phyloP scores from a whole-genome alignment of 1,140 invertebrate genomes.

The Bursaphelenchus mucronatus region DNA sequence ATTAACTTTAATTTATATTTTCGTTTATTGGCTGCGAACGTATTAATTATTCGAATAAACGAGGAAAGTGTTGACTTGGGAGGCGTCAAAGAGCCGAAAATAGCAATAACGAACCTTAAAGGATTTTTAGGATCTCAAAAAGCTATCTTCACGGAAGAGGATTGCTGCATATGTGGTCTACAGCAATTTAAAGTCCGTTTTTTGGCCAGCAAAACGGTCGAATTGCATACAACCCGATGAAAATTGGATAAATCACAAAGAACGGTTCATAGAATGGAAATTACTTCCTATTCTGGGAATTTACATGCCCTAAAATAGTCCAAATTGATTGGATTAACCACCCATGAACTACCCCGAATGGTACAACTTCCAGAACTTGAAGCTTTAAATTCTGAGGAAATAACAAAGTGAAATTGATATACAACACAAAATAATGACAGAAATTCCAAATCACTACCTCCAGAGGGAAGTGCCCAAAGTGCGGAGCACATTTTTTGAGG shows the following conservation, averaged over 20 bases:
- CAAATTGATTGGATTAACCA: neutral
- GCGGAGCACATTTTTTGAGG: neutral
- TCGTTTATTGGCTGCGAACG: too few relatives aligned
- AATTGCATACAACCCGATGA: neutral
- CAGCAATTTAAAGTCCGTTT: neutral
- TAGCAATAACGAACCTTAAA: too few relatives aligned
- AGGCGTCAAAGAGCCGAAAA: conserved; percentile 6
- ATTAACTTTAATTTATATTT: too few relatives aligned
- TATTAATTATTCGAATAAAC: neutral
- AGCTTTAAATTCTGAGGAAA: neutral
- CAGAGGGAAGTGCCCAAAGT: neutral
- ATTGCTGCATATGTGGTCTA: neutral
- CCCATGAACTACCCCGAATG: neutral
- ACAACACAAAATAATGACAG: conserved; percentile 14
- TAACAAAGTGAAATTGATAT: neutral
- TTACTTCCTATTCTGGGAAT: neutral
- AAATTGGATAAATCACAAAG: conserved; percentile 15
- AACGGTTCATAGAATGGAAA: neutral
- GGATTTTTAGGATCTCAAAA: neutral
- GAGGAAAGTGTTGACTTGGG: conserved; percentile 6
- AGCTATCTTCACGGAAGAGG: neutral
- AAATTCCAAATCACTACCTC: neutral
- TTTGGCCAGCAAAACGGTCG: neutral
- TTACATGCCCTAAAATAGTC: conserved; percentile 3
- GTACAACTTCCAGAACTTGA: neutral